Conservation (phyloP, 2,797 vertebrate genomes). For the Etheostoma nigrum region DNA sequence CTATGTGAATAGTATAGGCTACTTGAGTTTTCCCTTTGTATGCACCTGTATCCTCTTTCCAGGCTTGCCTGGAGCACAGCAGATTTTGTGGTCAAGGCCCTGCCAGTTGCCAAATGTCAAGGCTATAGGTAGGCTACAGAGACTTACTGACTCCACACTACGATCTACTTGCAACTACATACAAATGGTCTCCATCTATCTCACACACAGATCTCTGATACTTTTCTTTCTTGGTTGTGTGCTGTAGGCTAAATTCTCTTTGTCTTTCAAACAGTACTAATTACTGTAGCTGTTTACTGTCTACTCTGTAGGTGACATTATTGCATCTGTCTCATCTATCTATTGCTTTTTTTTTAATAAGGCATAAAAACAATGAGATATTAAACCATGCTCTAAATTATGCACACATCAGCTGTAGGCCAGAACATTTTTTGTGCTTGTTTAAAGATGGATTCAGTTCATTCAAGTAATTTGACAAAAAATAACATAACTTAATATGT, state of each 20-base stretch:
- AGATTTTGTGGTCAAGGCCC: background rate
- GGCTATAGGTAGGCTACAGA: background rate
- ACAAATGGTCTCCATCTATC: background rate
- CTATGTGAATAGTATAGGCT: background rate
- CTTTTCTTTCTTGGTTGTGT: background rate
- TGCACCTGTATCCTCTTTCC: background rate
- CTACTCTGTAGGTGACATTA: background rate
- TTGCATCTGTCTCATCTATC: background rate
- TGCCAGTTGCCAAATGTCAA: background rate
- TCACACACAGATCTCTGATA: background rate
- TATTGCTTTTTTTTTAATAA: background rate
- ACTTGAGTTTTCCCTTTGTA: background rate
- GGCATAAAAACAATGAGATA: background rate
- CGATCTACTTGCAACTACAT: conserved; percentile 3
- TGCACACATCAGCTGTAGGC: background rate
- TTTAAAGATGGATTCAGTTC: background rate
- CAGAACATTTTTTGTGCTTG: background rate
- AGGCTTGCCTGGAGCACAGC: background rate
- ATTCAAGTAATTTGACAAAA: conserved; percentile 16
- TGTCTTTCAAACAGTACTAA: background rate
- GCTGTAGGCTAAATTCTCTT: background rate
- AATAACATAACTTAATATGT: conserved; percentile 18
- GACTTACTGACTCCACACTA: background rate
- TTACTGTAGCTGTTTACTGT: background rate
- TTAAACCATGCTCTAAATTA: background rate